Conservation (phyloP, 2,797 vertebrate species). For the Myotis vivesi region DNA sequence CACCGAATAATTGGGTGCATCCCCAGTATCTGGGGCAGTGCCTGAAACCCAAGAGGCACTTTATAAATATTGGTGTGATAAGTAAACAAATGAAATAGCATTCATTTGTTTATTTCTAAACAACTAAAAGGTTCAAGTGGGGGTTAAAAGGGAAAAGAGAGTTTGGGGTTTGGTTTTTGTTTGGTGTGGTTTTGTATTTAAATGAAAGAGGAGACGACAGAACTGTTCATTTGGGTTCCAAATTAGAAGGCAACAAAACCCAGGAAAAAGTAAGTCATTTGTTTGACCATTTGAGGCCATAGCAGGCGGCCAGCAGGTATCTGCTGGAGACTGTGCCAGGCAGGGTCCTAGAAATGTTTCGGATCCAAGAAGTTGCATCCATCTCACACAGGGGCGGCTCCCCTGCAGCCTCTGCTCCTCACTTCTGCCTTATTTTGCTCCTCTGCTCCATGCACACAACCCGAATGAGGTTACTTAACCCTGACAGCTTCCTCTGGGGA, state of each 20-base stretch:
- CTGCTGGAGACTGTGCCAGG: background rate
- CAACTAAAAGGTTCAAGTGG: conserved; percentile 17
- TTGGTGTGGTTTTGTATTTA: conserved; percentile 62
- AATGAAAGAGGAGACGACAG: conserved; percentile 66
- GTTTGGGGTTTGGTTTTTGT: conserved; percentile 44
- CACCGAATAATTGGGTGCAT: background rate
- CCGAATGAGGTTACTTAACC: conserved; percentile 66
- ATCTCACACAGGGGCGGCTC: background rate
- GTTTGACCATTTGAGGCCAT: conserved; percentile 50
- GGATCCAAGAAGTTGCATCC: background rate
- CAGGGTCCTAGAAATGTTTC: background rate
- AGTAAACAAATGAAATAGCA: conserved; percentile 3
- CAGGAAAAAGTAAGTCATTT: conserved; percentile 67
- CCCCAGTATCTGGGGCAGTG: background rate
- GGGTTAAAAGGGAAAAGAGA: conserved; percentile 30
- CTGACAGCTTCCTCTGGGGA: conserved; percentile 76
- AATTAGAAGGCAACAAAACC: conserved; percentile 65
- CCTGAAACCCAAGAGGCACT: background rate
- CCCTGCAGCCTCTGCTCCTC: conserved; percentile 20
- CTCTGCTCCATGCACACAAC: conserved; percentile 50
- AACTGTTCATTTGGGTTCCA: conserved; percentile 62
- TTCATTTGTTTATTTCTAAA: background rate
- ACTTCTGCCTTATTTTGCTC: conserved; percentile 66
- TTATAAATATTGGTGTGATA: conserved; percentile 8
- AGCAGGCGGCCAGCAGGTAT: conserved; percentile 50